Evolutionary conservation across 1,140 invertebrate genomes (phyloP).

Genomic region (Drosophila malerkotliana): DNA sequence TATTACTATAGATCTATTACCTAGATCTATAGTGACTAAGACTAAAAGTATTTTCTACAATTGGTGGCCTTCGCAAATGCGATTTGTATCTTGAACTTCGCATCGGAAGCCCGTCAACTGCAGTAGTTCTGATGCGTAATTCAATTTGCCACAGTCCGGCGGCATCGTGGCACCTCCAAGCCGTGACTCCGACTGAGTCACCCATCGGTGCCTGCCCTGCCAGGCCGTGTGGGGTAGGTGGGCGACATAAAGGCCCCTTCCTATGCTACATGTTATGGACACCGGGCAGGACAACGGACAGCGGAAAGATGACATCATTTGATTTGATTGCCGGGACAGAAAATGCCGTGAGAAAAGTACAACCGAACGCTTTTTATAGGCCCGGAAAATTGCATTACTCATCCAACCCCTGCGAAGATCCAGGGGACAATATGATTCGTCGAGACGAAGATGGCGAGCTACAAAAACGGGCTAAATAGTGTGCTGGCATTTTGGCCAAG

Average conservation of each 20-base stretch:
- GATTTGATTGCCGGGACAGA: conserved; percentile 25
- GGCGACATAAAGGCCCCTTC: neutral
- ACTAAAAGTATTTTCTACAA: neutral
- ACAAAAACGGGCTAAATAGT: conserved; percentile 29
- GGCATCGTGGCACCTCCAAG: conserved; percentile 15
- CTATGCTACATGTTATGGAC: neutral
- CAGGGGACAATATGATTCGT: conserved; percentile 11
- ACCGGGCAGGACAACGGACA: conserved; percentile 11
- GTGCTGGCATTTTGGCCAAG: conserved; percentile 29
- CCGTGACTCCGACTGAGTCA: conserved; percentile 49
- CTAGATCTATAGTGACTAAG: too few species aligned
- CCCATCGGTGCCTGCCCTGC: neutral
- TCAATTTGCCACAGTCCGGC: conserved; percentile 30
- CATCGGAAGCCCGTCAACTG: conserved; percentile 33
- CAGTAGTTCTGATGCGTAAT: conserved; percentile 24
- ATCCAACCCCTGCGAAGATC: conserved; percentile 27
- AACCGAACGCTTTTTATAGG: conserved; percentile 16
- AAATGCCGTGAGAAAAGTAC: conserved; percentile 12
- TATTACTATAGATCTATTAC: neutral
- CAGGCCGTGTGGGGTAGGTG: neutral
- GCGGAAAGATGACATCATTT: conserved; percentile 41
- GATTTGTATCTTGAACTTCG: conserved; percentile 40
- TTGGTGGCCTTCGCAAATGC: conserved; percentile 14
- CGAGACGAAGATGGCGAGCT: conserved; percentile 16
- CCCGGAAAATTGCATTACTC: conserved; percentile 45